A percentile compares a stretch with the other conserved stretches of the same genome.
Evolutionary conservation across 37 sponge, comb jelly and placozoan species (phyloP).

Genomic region (Ianthella basta): DNA sequence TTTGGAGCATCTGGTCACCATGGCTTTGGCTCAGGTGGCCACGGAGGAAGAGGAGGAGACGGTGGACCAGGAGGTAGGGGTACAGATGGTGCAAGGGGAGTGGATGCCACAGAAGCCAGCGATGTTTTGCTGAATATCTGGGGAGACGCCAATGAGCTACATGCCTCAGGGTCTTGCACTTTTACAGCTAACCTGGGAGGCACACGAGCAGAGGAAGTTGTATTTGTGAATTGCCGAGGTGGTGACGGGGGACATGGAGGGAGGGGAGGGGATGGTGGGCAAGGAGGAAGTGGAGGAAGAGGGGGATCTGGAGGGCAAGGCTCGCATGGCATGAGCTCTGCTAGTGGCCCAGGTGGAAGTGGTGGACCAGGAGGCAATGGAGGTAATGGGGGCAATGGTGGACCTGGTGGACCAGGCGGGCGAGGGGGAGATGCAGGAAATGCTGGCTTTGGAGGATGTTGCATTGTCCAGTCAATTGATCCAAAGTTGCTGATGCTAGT

Average conservation of each 20-base stretch:
- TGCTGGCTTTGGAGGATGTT: constrained; percentile 64
- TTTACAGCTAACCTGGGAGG: constrained; percentile 69
- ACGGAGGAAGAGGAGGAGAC: constrained; percentile 64
- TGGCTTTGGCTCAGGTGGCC: constrained; percentile 37
- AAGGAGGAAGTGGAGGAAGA: constrained; percentile 68
- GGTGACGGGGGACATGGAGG: constrained; percentile 85
- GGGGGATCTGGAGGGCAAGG: constrained; percentile 72
- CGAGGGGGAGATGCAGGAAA: constrained; percentile 73
- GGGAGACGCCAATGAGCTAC: constrained; percentile 58
- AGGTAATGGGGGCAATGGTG: constrained; percentile 79
- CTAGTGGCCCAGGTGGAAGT: constrained; percentile 57
- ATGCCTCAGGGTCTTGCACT: constrained; percentile 46
- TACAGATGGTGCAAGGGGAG: constrained; percentile 46
- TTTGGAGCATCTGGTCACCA: constrained; percentile 31
- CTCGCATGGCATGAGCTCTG: constrained; percentile 38
- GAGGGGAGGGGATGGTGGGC: constrained; percentile 76
- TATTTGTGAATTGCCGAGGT: constrained; percentile 72
- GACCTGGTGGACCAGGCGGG: constrained; percentile 66
- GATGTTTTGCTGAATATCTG: constrained; percentile 58
- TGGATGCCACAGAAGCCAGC: constrained; percentile 74
- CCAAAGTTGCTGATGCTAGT: constrained; percentile 66
- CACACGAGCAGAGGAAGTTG: constrained; percentile 47
- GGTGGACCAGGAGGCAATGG: constrained; percentile 83
- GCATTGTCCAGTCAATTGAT: constrained; percentile 55
- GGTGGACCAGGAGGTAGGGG: constrained; percentile 71